These are phyloP conservation scores for Falco cherrug DNA, from an alignment of 2,797 vertebrate species.

Conservation along the genomic window DNA sequence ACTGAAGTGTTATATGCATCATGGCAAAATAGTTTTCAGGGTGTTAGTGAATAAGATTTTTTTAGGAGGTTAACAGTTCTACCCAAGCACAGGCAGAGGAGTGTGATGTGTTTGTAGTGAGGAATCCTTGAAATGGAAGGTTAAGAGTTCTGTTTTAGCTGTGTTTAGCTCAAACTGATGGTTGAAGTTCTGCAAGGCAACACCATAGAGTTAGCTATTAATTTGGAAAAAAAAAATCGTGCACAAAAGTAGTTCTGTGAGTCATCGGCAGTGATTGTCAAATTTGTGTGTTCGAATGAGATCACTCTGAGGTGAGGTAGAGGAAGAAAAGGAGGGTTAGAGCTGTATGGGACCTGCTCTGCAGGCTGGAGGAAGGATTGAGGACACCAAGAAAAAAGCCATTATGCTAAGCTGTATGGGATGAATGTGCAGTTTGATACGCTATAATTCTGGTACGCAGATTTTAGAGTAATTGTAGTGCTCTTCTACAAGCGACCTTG, in stretches of 20 bases:
- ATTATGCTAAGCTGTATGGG: background rate
- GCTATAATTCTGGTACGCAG: fast-evolving
- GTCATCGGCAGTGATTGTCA: background rate
- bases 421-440: background rate
- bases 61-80: background rate
- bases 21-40: background rate
- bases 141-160: background rate
- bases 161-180: background rate
- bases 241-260: conserved; percentile 8
- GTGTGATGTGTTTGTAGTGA: background rate
- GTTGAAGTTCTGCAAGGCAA: background rate
- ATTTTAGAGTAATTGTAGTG: background rate
- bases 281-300: background rate
- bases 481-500: background rate
- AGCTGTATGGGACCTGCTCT: background rate
- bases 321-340: background rate
- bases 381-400: background rate
- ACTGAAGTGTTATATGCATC: background rate
- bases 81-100: background rate
- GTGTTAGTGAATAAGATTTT: background rate
- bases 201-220: background rate
- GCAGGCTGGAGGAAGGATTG: background rate
- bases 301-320: background rate
- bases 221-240: background rate
- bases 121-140: background rate